phyloP scores from a whole-genome alignment of 2,888 invertebrate genomes.

The Drosophila paramelanica region DNA sequence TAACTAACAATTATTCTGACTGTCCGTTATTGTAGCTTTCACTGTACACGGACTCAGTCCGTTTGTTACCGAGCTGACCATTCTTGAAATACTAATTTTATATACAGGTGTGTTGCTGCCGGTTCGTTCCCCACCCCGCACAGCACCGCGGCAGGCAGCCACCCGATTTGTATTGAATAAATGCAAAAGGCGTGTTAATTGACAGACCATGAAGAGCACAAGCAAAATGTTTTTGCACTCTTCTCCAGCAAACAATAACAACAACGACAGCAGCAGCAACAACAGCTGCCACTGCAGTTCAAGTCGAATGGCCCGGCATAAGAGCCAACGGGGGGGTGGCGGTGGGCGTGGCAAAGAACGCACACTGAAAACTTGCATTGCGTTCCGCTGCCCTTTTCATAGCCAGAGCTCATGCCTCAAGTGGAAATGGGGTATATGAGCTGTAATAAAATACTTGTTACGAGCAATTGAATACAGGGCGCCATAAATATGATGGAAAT shows the following conservation, averaged over 20 bases:
- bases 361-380: constrained; percentile 22
- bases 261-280: constrained; percentile 28
- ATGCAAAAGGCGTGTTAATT: constrained; percentile 81
- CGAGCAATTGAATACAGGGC: constrained; percentile 2
- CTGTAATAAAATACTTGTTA: constrained; percentile 9
- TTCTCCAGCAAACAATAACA: constrained; percentile 32
- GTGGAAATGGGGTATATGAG: constrained; percentile 7
- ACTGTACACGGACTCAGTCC: constrained; percentile 2
- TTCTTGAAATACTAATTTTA: constrained; percentile 70
- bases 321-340: neutral
- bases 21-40: neutral
- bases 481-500: neutral
- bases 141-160: constrained; percentile 3
- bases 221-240: constrained; percentile 69
- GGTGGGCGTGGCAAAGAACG: neutral
- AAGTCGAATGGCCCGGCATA: constrained; percentile 32
- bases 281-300: constrained; percentile 38
- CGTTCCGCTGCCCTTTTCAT: constrained; percentile 14
- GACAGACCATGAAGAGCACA: constrained; percentile 77
- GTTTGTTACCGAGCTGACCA: constrained; percentile 27
- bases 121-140: neutral
- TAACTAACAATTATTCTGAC: no score
- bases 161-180: constrained; percentile 80
- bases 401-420: neutral
- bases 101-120: constrained; percentile 58